Conservation (phyloP, 2,888 invertebrate species). For the Coelopa pilipes region DNA sequence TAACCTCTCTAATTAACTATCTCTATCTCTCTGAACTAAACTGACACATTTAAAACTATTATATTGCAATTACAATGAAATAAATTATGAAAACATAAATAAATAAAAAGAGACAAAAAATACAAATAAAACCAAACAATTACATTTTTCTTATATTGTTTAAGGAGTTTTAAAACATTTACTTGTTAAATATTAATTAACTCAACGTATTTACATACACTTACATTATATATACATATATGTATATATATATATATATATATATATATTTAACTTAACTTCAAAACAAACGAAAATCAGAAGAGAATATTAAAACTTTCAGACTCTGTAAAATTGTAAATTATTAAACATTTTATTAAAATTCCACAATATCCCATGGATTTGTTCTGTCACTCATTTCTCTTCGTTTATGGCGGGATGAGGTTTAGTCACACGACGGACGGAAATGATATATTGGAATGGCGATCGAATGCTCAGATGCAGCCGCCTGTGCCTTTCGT, state of each 20-base stretch:
- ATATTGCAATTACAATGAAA: conserved; percentile 13
- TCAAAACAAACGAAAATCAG: conserved; percentile 4
- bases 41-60: conserved; percentile 19
- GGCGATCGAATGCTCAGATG: no score
- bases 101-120: background rate
- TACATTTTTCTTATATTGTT: conserved; percentile 11
- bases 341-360: conserved; percentile 36
- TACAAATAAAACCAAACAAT: background rate
- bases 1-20: background rate
- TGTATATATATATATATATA: conserved; percentile 4
- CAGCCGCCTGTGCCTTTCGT: no score
- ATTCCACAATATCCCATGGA: conserved; percentile 16
- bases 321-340: conserved; percentile 34
- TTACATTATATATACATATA: conserved; percentile 15
- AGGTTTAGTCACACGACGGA: no score
- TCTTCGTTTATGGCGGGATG: no score
- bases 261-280: conserved; percentile 5
- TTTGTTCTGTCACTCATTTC: no score
- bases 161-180: conserved; percentile 21
- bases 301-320: conserved; percentile 5
- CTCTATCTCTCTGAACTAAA: conserved; percentile 11
- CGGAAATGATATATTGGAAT: no score
- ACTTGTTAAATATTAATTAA: conserved; percentile 22
- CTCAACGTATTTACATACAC: conserved; percentile 30
- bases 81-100: background rate